Percentiles rank a stretch among this genome's conserved stretches.
Evolutionary conservation across 2,888 invertebrate genomes (phyloP).

Genomic region (Eupithecia dodoneata): DNA sequence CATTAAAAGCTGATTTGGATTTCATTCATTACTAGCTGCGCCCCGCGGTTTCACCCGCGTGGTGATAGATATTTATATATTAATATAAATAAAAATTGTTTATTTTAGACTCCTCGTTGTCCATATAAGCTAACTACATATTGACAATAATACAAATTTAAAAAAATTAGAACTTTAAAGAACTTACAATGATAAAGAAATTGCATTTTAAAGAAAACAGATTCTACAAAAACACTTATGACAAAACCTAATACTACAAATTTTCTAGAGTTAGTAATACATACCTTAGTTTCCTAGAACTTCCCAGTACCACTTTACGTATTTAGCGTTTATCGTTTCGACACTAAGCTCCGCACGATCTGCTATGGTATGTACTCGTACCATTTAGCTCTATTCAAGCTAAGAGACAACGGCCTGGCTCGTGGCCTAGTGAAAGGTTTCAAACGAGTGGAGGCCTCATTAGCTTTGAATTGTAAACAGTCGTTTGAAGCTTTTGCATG

Average conservation of each 20-base stretch:
- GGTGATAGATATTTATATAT: too few species aligned
- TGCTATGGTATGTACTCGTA: slow-evolving; percentile 1
- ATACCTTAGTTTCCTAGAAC: background rate
- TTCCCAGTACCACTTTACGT: background rate
- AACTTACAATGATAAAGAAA: too few species aligned
- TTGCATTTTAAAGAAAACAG: too few species aligned
- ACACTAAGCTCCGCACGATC: slow-evolving; percentile 11
- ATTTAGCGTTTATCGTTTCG: background rate
- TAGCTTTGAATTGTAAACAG: slow-evolving; percentile 24
- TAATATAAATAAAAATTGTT: too few species aligned
- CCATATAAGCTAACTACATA: too few species aligned
- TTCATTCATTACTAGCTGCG: background rate
- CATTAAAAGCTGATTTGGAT: background rate
- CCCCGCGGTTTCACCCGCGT: too few species aligned
- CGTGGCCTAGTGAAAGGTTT: slow-evolving; percentile 38
- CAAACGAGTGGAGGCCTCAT: slow-evolving; percentile 33
- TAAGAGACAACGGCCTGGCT: slow-evolving; percentile 21
- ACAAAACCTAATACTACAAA: too few species aligned
- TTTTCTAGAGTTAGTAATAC: background rate
- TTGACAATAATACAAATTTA: too few species aligned
- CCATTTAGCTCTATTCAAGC: slow-evolving; percentile 16
- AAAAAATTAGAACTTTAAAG: too few species aligned
- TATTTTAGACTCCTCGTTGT: too few species aligned
- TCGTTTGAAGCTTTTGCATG: slow-evolving; percentile 11
- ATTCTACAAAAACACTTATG: too few species aligned